Base-by-base conservation (phyloP, 2,888 invertebrate species). In the Harpalus rufipes region DNA sequence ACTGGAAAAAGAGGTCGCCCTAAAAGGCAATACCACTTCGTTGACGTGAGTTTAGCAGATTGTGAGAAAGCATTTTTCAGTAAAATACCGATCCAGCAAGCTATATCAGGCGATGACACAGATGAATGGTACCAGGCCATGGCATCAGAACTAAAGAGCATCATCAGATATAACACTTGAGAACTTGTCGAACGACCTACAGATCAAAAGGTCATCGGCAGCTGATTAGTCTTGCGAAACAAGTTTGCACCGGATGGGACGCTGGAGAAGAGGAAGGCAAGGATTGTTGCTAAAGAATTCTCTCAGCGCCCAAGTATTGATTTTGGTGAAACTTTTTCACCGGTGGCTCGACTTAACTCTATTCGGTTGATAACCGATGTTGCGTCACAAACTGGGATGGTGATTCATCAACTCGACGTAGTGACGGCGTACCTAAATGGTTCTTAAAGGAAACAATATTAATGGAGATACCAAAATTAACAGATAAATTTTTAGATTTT, bases 151-250 rank as follows among this genome's bases (percentile, higher is more conserved):
- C 58, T 88, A 0, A 85, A 85, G 8, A 83, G 86, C 2, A 81
- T 88, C 0, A 12, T 87, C 14, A 81, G 86, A 58, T 88, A 88
- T 44, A 84, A 87, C 7, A 87, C 87, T 0, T 89, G 87, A 87
- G 56, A 61, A 32, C 39, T 88, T 1, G 86, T 88, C 3, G 86
- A 87, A 12, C 83, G 86, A 14, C 87, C 87, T 7, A 81, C 79
- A 76, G 68, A 86, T 44, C 16, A 59, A 21, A 81, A 86, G 25
- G 41, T 83, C 10, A 59, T 83, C 21, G 58, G 85, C 12, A 81
- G 81, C n/a, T 1, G 74, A 12, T 51, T 81, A n/a, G 41, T 81
- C 10, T 56, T 83, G 0, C n/a, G 16, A 51, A 83, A 81, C 14
- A 85, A 82, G n/a, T 82, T 32, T 51, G 21, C 85, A 7, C 14